Conservation (phyloP, 2,888 invertebrate species). For the Clivina fossor region DNA sequence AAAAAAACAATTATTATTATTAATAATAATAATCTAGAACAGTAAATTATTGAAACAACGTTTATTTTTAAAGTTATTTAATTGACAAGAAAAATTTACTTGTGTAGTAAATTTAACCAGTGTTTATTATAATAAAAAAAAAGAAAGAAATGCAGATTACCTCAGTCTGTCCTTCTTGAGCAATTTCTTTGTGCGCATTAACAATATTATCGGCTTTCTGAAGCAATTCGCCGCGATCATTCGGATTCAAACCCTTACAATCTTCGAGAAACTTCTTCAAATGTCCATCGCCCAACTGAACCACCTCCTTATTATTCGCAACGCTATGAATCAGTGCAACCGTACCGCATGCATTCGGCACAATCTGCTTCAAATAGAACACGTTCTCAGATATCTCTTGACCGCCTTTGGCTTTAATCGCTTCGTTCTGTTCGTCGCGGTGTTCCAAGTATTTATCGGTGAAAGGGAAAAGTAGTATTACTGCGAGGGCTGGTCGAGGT, state of each 20-base stretch:
- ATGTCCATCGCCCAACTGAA: slow-evolving; percentile 69
- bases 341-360: slow-evolving; percentile 96
- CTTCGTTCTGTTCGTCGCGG: slow-evolving; percentile 67
- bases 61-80: neutral
- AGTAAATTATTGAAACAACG: slow-evolving; percentile 4
- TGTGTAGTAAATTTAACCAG: slow-evolving; percentile 5
- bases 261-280: slow-evolving; percentile 77
- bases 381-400: slow-evolving; percentile 67
- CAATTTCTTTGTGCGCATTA: slow-evolving; percentile 80
- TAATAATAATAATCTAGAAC: slow-evolving; percentile 8
- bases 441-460: slow-evolving; percentile 75
- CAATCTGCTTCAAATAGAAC: slow-evolving; percentile 87
- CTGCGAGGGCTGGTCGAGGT: slow-evolving; percentile 81
- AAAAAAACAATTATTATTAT: slow-evolving; percentile 22
- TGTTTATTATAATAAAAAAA: slow-evolving; percentile 3
- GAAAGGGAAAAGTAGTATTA: slow-evolving; percentile 86
- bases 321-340: slow-evolving; percentile 94
- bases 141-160: slow-evolving; percentile 47
- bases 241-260: slow-evolving; percentile 66
- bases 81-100: neutral
- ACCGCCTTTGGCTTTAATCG: slow-evolving; percentile 61
- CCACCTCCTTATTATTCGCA: slow-evolving; percentile 80
- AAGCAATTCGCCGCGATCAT: slow-evolving; percentile 73
- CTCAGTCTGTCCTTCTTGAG: slow-evolving; percentile 89
- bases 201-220: slow-evolving; percentile 73